phyloP scores from a whole-genome alignment of 2,113 vertebrate genomes.

The Brevimyrus niger region DNA sequence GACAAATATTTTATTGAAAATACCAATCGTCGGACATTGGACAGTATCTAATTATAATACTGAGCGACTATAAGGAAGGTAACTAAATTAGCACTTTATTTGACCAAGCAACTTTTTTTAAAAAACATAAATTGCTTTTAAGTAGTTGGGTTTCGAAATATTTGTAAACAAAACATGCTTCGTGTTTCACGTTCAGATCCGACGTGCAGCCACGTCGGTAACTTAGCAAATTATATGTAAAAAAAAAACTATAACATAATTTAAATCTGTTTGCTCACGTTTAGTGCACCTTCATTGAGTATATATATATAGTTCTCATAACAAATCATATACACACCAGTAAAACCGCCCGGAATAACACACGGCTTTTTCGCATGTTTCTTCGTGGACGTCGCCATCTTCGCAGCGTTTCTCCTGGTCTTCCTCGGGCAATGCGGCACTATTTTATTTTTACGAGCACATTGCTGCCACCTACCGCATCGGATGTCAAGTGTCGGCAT shows the following conservation, averaged over 20 bases:
- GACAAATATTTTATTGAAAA: neutral
- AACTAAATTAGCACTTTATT: neutral
- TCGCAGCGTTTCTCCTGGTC: neutral
- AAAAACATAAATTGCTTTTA: neutral
- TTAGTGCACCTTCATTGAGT: neutral
- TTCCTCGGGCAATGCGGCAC: neutral
- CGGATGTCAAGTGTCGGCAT: neutral
- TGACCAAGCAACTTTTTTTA: neutral
- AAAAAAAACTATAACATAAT: neutral
- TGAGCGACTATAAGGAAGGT: neutral
- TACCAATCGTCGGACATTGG: neutral
- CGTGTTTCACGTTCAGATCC: neutral
- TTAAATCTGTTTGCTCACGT: neutral
- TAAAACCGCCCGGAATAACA: constrained; percentile 47
- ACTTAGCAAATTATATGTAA: neutral
- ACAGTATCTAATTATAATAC: neutral
- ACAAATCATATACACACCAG: constrained; percentile 45
- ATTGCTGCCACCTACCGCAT: constrained; percentile 4
- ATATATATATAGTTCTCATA: neutral
- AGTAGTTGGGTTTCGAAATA: neutral
- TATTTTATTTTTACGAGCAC: neutral
- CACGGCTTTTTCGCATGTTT: constrained; percentile 32
- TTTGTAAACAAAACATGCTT: neutral
- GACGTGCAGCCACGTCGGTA: neutral
- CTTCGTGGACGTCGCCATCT: constrained; percentile 66